Conservation (phyloP, 2,888 invertebrate genomes). For the Andrena haemorrhoa region DNA sequence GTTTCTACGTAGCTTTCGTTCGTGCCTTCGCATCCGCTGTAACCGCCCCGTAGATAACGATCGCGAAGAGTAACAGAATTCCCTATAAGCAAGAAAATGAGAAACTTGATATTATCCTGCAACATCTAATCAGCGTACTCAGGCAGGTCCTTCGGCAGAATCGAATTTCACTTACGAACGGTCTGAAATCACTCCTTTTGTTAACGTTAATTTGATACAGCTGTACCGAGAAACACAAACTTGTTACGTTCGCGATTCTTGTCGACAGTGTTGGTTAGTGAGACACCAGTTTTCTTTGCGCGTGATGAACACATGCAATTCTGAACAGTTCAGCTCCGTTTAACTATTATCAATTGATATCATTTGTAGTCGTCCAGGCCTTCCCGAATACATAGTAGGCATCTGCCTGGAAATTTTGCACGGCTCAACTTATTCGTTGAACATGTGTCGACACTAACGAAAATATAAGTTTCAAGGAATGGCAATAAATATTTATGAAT, state of each 20-base stretch:
- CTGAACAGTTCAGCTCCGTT: not conserved
- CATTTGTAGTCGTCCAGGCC: not conserved
- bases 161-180: constrained; percentile 39
- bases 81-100: constrained; percentile 41
- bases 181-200: not conserved
- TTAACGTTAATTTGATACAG: not conserved
- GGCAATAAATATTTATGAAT: no score
- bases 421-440: no score
- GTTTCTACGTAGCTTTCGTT: constrained; percentile 35
- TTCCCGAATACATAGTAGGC: no score
- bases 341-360: no score
- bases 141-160: constrained; percentile 22
- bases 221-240: not conserved
- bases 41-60: not conserved
- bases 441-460: no score
- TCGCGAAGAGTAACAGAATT: constrained; percentile 46
- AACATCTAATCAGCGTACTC: constrained; percentile 19
- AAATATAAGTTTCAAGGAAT: no score
- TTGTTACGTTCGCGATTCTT: not conserved
- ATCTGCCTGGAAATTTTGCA: no score
- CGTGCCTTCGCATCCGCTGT: not conserved
- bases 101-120: constrained; percentile 48
- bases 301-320: not conserved
- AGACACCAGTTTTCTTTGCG: not conserved
- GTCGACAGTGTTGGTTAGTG: not conserved